Evolutionary conservation across 2,797 vertebrate genomes (phyloP), one percentile per base, ranked within the genome.

Genomic region (Australoheros facetus): DNA sequence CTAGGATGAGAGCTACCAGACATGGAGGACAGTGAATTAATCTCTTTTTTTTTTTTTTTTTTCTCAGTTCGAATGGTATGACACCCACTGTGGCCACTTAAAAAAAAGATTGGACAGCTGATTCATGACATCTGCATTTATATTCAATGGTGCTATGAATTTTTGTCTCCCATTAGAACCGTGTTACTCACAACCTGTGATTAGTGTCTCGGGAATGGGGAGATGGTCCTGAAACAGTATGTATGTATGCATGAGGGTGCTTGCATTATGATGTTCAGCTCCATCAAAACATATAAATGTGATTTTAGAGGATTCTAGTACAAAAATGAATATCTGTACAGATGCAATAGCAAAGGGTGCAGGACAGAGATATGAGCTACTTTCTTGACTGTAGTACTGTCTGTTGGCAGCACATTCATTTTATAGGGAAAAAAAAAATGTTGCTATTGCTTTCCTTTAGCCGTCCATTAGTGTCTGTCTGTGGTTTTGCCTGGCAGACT

Each of bases 71-170:
- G 69, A 89, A 60, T n/a, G 55, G 42, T 6, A 3, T 51, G 37
- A 13, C 26, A 13, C n/a, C 42, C 23, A 37, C 70, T 78, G 23
- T 9, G 21, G 48, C 77, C 81, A 81, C 78, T 90, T 78, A 83
- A 66, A 83, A 77, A 77, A 56, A 45, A 82, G 75, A 87, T 73
- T 86, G 84, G 77, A 85, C 70, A 57, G 39, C 62, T 87, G 76
- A 90, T 90, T 89, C 51, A 85, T 86, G 77, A 72, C 64, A 55
- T 69, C 69, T 84, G 62, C 71, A 85, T 88, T 83, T 78, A 56
- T 28, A 71, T 81, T 77, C 60, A 77, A 21, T 4, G n/a, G 62
- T 2, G 32, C 82, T 16, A 71, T 87, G 74, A 55, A 86, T 87
- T 80, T 69, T 16, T 8, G 69, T 48, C 21, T 77, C 42, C 30